Evolutionary conservation across 2,797 vertebrate genomes (phyloP).

Genomic region (Malurus leucopterus): DNA sequence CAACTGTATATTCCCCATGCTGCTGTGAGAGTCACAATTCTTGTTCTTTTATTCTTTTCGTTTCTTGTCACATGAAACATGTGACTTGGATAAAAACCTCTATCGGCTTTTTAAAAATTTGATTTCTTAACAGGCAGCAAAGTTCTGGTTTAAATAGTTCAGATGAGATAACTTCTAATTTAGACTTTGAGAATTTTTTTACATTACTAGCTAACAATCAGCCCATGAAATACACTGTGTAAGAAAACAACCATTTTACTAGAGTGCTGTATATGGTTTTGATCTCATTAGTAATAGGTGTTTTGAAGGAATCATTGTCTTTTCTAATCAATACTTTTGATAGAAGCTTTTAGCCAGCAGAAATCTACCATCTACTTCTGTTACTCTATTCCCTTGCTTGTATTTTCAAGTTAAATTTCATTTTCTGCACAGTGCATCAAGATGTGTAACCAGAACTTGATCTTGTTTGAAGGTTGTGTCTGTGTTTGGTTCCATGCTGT

Average conservation of each 20-base stretch:
- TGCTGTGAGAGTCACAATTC: constrained; percentile 56
- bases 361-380: constrained; percentile 55
- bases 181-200: constrained; percentile 57
- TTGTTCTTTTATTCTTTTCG: constrained; percentile 46
- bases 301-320: constrained; percentile 57
- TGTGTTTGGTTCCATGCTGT: constrained; percentile 63
- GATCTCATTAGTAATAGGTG: constrained; percentile 48
- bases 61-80: not conserved
- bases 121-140: constrained; percentile 60
- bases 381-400: constrained; percentile 51
- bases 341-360: constrained; percentile 59
- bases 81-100: not conserved
- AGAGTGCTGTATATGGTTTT: constrained; percentile 38
- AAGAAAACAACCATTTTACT: constrained; percentile 40
- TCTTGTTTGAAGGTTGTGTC: constrained; percentile 61
- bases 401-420: constrained; percentile 34
- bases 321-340: constrained; percentile 56
- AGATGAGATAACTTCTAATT: constrained; percentile 56
- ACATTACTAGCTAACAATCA: constrained; percentile 62
- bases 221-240: constrained; percentile 40
- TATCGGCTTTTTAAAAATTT: constrained; percentile 36
- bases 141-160: constrained; percentile 72
- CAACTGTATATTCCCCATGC: constrained; percentile 39
- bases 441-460: constrained; percentile 51
- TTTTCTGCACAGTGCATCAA: constrained; percentile 56